phyloP scores from a whole-genome alignment of 2,797 vertebrate genomes.

The Hydrolagus colliei region DNA sequence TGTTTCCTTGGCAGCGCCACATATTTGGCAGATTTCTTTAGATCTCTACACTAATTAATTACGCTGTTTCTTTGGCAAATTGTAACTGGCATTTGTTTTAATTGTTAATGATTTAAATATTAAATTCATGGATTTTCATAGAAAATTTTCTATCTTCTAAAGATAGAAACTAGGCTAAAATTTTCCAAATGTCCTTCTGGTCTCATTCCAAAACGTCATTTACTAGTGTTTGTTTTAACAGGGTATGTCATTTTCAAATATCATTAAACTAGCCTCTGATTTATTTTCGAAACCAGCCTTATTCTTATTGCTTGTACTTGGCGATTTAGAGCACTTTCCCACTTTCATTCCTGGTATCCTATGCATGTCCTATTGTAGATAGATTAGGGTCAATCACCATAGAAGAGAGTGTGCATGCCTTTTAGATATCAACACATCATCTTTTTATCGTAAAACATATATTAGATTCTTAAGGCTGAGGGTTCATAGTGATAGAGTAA shows the following conservation, averaged over 20 bases:
- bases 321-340: neutral
- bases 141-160: neutral
- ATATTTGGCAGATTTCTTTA: constrained; percentile 4
- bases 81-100: neutral
- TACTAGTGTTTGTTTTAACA: neutral
- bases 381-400: neutral
- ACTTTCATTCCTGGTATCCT: neutral
- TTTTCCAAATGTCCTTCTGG: neutral
- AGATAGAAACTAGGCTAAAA: too few relatives aligned
- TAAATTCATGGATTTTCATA: neutral
- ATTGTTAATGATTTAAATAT: neutral
- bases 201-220: neutral
- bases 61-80: too few relatives aligned
- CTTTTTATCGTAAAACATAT: neutral
- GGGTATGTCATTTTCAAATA: neutral
- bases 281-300: neutral
- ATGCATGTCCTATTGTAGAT: neutral
- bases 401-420: neutral
- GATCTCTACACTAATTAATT: constrained; percentile 21
- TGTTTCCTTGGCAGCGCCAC: constrained; percentile 9
- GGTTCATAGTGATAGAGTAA: neutral
- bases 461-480: neutral
- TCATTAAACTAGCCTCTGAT: neutral
- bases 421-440: neutral
- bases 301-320: neutral